phyloP scores from a whole-genome alignment of 2,113 vertebrate genomes.

The Oxyura jamaicensis region DNA sequence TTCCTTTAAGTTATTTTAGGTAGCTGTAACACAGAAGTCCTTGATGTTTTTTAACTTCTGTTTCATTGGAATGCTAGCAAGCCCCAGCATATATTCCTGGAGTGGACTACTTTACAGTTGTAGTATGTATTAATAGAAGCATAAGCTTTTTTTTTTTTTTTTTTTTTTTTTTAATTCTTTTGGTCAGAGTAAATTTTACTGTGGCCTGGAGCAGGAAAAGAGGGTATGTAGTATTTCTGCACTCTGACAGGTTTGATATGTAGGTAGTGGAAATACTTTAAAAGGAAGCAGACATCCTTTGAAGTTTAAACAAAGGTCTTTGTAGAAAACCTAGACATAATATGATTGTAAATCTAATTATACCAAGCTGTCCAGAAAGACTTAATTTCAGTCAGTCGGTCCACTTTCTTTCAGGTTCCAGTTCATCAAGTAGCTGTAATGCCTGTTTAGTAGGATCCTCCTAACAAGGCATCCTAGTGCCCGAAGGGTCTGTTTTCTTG shows the following conservation, averaged over 20 bases:
- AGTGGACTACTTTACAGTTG: neutral
- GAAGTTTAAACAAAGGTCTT: slow-evolving; percentile 60
- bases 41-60: slow-evolving; percentile 20
- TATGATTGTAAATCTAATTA: slow-evolving; percentile 48
- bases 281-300: slow-evolving; percentile 56
- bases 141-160: neutral
- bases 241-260: slow-evolving; percentile 37
- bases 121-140: slow-evolving; percentile 7
- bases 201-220: slow-evolving; percentile 19
- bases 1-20: slow-evolving; percentile 32
- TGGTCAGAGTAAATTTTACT: slow-evolving; percentile 9
- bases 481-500: neutral
- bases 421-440: neutral
- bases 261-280: slow-evolving; percentile 41
- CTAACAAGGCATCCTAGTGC: neutral
- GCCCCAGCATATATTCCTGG: slow-evolving; percentile 5
- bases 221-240: slow-evolving; percentile 14
- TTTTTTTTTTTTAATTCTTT: neutral
- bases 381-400: slow-evolving; percentile 16
- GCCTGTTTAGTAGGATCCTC: neutral
- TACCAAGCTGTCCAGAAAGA: slow-evolving; percentile 28
- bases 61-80: slow-evolving; percentile 41
- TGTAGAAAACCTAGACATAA: slow-evolving; percentile 47
- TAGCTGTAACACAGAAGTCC: neutral
- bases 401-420: slow-evolving; percentile 7